Conservation (phyloP, 1,140 invertebrate species). For the fruit fly (Drosophila melanogaster) region DNA sequence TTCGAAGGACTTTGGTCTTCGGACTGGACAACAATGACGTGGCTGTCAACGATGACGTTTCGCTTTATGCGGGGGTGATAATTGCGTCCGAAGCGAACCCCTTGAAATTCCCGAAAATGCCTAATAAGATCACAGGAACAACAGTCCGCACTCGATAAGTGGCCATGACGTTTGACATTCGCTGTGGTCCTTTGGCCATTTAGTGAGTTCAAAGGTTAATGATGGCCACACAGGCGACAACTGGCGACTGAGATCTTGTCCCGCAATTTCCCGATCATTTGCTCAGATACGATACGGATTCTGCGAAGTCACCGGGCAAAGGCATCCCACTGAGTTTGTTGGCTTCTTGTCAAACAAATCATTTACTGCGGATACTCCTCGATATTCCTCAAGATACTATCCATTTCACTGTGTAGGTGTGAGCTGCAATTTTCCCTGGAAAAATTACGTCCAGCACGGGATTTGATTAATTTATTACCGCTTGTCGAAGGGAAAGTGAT, state of each 20-base stretch:
- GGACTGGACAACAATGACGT: conserved; percentile 55
- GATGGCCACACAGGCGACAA: conserved; percentile 61
- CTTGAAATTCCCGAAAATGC: conserved; percentile 24
- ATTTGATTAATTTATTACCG: conserved; percentile 51
- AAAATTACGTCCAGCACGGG: conserved; percentile 33
- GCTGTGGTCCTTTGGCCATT: conserved; percentile 9
- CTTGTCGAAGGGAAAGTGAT: conserved; percentile 34
- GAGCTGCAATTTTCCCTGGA: conserved; percentile 70
- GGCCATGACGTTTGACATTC: conserved; percentile 66
- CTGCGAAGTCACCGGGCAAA: conserved; percentile 49
- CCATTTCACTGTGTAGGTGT: conserved; percentile 52
- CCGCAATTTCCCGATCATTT: conserved; percentile 60
- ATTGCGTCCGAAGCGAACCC: conserved; percentile 45
- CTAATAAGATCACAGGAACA: conserved; percentile 68
- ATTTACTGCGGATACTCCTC: conserved; percentile 67
- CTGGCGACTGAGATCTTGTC: conserved; percentile 38
- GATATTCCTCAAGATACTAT: not conserved
- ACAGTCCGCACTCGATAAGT: conserved; percentile 66
- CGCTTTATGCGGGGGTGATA: conserved; percentile 68
- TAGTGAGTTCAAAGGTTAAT: conserved; percentile 30
- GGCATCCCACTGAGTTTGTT: conserved; percentile 52
- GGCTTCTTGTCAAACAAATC: conserved; percentile 73
- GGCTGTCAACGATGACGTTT: conserved; percentile 76
- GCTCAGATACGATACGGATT: conserved; percentile 43
- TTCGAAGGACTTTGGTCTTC: conserved; percentile 19